Percentiles rank a stretch among this genome's conserved stretches.
phyloP scores from a whole-genome alignment of 1,140 invertebrate genomes.

The Macrotrachela quadricornifera region DNA sequence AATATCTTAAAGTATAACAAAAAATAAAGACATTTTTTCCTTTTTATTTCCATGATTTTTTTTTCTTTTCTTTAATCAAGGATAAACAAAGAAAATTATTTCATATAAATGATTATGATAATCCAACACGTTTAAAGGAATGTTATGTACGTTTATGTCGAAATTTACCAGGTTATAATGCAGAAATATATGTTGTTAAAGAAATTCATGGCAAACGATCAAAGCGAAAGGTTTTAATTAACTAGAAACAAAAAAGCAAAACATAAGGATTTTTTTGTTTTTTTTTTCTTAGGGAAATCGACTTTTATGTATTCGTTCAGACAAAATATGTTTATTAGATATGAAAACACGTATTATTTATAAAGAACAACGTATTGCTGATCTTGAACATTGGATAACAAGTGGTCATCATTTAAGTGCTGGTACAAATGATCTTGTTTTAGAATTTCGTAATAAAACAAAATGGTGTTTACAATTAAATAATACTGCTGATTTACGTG shows the following conservation, averaged over 20 bases:
- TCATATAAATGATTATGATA: neutral
- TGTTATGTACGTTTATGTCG: constrained; percentile 45
- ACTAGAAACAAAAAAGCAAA: no score
- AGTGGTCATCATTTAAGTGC: no score
- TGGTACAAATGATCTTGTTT: no score
- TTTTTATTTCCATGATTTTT: no score
- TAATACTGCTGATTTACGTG: neutral
- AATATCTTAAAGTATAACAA: neutral
- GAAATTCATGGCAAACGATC: constrained; percentile 30
- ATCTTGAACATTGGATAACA: no score
- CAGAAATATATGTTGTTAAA: constrained; percentile 45
- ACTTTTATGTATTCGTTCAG: constrained; percentile 39
- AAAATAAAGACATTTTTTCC: no score
- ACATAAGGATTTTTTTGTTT: no score
- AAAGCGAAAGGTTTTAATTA: neutral
- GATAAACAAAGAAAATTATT: neutral
- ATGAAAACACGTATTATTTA: constrained; percentile 40
- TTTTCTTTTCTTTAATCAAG: neutral
- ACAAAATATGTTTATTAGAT: constrained; percentile 42
- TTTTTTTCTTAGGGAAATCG: constrained; percentile 30
- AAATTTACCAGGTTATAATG: constrained; percentile 42
- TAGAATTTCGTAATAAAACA: neutral
- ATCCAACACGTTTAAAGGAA: constrained; percentile 34
- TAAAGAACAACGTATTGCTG: constrained; percentile 39
- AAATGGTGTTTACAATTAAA: neutral